Percentiles rank a stretch among this genome's conserved stretches.
Evolutionary conservation across 2,888 invertebrate species (phyloP).

Genomic region (Lottia gigantea): DNA sequence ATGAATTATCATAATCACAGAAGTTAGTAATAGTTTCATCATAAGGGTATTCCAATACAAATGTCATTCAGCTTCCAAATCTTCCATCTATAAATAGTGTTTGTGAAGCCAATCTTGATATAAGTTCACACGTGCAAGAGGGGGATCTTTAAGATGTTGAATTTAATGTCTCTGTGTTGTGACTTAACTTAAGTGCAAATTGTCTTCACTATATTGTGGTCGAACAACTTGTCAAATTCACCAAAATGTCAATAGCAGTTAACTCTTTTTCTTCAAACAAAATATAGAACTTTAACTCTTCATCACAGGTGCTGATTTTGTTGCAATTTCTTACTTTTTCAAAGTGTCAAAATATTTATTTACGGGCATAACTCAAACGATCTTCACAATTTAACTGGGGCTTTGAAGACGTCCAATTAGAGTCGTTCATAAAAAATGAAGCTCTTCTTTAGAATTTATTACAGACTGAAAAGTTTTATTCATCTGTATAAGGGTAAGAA

Average conservation of each 20-base stretch:
- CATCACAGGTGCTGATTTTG: background rate
- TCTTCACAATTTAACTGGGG: background rate
- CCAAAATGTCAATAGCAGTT: too few species aligned
- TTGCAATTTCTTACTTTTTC: background rate
- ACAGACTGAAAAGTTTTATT: slow-evolving; percentile 5
- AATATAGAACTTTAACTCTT: too few species aligned
- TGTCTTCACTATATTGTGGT: background rate
- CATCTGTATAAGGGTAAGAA: background rate
- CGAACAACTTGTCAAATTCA: background rate
- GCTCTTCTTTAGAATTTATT: background rate
- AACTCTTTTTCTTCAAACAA: too few species aligned
- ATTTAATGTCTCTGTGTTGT: too few species aligned
- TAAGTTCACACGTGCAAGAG: too few species aligned
- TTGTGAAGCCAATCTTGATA: too few species aligned
- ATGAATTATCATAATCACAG: too few species aligned
- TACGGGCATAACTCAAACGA: background rate
- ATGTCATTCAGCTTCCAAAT: too few species aligned
- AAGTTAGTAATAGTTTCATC: too few species aligned
- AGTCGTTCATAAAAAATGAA: background rate
- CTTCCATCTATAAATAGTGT: too few species aligned
- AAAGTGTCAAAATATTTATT: slow-evolving; percentile 4
- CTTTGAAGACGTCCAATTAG: slow-evolving; percentile 1
- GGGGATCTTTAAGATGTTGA: too few species aligned
- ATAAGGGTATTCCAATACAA: too few species aligned
- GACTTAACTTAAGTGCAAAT: background rate